Base-by-base conservation (phyloP, 30 jellyfish, hydroid and myxozoan species). In the Chrysaora quinquecirrha region DNA sequence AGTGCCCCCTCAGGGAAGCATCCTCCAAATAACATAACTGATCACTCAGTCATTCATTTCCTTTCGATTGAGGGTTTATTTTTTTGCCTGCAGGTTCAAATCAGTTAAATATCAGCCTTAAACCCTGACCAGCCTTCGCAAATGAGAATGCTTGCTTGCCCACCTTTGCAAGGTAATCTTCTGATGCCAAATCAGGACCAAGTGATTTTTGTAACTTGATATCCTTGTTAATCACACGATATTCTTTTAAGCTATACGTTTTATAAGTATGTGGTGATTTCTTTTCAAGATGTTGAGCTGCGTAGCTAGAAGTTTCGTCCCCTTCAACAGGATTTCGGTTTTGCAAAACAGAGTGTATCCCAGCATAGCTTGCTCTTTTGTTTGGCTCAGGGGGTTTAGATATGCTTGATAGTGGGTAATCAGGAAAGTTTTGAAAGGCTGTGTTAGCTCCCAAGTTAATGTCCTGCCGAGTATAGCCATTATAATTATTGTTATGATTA, bases 151-250 rank as follows among this genome's bases (percentile, higher is more conserved):
- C 14, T 38, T 38, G 54, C 6, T 6, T 14, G 14, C 54, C 14
- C 6, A 82, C 92, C 85, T 70, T 82, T 27, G 68, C 74, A 33
- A 82, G 29, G 35, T 82, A 82, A 30, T 69, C 86, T 30, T 58
- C 80, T 25, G 92, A 82, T 29, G 56, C 47, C 63, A 25, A 56
- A 35, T 82, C 92, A 18, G 92, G 92, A 31, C 92, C 92, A 19
- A 82, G 64, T 1, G 92, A 82, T 56, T 74, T 69, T 67, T 82
- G 92, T 1, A 82, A 80, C 49, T 33, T 71, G 24, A 82, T 48
- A 43, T 82, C 92, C 30, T 52, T 68, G 18, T 35, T 82, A 6
- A 82, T 60, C 20, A 77, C 92, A 25, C 46, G 31, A 52, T 82
- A 82, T 33, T 82, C 92, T 60, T 70, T 82, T 30, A 82, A 47